Evolutionary conservation across 2,113 vertebrate genomes (phyloP).

Genomic region (Antechinus stuartii): DNA sequence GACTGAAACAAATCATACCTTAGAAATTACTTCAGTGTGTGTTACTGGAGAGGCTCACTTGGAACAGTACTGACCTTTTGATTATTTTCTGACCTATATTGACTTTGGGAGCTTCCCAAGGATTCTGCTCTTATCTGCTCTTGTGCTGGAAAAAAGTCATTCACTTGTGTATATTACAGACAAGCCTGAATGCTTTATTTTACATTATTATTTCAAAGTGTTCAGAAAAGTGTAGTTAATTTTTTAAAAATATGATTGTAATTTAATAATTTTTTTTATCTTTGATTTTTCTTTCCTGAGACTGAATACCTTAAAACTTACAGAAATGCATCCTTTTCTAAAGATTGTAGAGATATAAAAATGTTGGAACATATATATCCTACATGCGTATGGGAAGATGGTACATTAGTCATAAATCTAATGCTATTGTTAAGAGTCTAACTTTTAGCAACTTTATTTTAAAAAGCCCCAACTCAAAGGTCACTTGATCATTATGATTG

Average conservation of each 20-base stretch:
- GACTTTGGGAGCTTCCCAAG: constrained; percentile 50
- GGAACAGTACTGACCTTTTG: constrained; percentile 42
- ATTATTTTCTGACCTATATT: constrained; percentile 58
- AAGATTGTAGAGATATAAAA: neutral
- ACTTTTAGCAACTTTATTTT: neutral
- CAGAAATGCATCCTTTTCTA: neutral
- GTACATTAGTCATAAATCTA: neutral
- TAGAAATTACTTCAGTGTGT: constrained; percentile 56
- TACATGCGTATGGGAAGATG: neutral
- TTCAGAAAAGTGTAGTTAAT: neutral
- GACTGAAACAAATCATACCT: constrained; percentile 55
- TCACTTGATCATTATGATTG: neutral
- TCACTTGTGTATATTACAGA: constrained; percentile 59
- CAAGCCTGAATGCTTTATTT: constrained; percentile 14
- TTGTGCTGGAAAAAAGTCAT: constrained; percentile 44
- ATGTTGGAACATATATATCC: neutral
- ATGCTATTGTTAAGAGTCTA: neutral
- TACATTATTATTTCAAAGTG: constrained; percentile 39
- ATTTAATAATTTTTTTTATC: constrained; percentile 15
- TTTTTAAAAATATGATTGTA: constrained; percentile 36
- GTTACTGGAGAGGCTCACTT: constrained; percentile 44
- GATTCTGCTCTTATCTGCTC: constrained; percentile 37
- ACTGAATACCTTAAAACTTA: neutral
- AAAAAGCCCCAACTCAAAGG: neutral
- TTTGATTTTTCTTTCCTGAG: neutral